Evolutionary conservation across 30 jellyfish, hydroid and myxozoan genomes (phyloP), one percentile per base, ranked within the genome.

Genomic region (Rhopilema esculentum): DNA sequence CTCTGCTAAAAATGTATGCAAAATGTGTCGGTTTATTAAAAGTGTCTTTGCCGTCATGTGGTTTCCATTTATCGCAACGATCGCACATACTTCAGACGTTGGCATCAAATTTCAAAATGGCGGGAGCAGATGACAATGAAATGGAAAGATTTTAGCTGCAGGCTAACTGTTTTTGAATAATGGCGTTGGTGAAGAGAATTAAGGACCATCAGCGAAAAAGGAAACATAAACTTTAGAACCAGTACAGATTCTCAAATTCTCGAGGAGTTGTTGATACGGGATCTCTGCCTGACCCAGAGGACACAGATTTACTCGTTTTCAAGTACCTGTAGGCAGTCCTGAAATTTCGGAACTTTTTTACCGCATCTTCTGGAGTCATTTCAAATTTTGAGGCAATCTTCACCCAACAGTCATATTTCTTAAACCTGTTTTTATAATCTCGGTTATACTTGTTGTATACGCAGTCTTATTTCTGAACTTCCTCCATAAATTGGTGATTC

Each of bases 331-430:
- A 0, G 22, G 82, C 63, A 8, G 66, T 28, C 66, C 68, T 71
- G 66, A 71, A 8, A 32, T 20, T 71, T 49, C 27, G 29, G 28
- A 71, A 71, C 52, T 32, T 71, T 15, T 40, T 71, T 32, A 19
- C 82, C 26, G 82, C 82, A 28, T 2, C 82, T 71, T 57, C 78
- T 25, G 88, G 78, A 4, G 78, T 50, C 52, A 50, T 28, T 16
- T 27, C 63, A 78, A 78, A 78, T 53, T 78, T 78, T 16, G 49
- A 31, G 20, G 66, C 88, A 57, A 78, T 53, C 78, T 62, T 78
- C 33, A 29, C 61, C 88, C 88, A 78, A 57, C 88, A 78, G 88
- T 78, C 51, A 27, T 23, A 27, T 78, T 78, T 78, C 25, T 28
- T 53, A 63, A 53, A 78, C 30, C 62, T 78, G 53, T 78, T 63